Conservation (phyloP, 2,888 invertebrate genomes). For the Chrysotoxum bicinctum region DNA sequence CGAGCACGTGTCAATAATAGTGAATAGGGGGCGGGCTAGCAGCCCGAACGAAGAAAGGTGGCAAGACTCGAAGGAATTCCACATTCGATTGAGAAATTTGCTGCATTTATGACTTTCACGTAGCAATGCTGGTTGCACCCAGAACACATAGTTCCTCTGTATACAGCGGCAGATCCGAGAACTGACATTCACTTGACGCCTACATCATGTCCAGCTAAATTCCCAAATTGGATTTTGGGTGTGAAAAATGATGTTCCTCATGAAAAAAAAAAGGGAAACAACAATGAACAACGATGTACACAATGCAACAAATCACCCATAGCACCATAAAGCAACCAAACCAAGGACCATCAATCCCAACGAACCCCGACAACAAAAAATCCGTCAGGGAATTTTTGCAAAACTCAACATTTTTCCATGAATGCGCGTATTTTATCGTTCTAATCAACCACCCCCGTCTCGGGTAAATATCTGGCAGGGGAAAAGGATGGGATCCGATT, state of each 20-base stretch:
- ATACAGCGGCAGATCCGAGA: background rate
- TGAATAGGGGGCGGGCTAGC: slow-evolving; percentile 21
- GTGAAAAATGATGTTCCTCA: slow-evolving; percentile 64
- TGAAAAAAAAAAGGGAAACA: background rate
- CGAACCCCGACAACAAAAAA: slow-evolving; percentile 5
- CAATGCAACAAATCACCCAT: slow-evolving; percentile 68
- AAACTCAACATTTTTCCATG: slow-evolving; percentile 70
- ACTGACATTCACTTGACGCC: slow-evolving; percentile 51
- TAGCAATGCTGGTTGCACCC: slow-evolving; percentile 24
- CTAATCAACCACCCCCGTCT: slow-evolving; percentile 61
- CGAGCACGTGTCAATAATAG: slow-evolving; percentile 62
- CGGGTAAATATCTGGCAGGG: background rate
- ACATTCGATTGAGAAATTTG: slow-evolving; percentile 39
- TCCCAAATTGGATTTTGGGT: slow-evolving; percentile 70
- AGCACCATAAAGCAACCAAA: slow-evolving; percentile 1
- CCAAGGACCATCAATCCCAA: slow-evolving; percentile 1
- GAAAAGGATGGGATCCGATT: slow-evolving; percentile 64
- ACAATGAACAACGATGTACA: slow-evolving; percentile 31
- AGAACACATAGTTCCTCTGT: slow-evolving; percentile 15
- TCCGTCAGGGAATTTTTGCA: slow-evolving; percentile 54
- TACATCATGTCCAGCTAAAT: slow-evolving; percentile 63
- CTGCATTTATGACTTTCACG: slow-evolving; percentile 57
- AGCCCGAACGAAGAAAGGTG: background rate
- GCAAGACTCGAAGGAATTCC: slow-evolving; percentile 20
- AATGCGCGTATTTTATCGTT: slow-evolving; percentile 70